A percentile compares a stretch with the other conserved stretches of the same genome.
Conservation (phyloP, 2,797 vertebrate genomes). For the Poliocrania exsul region DNA sequence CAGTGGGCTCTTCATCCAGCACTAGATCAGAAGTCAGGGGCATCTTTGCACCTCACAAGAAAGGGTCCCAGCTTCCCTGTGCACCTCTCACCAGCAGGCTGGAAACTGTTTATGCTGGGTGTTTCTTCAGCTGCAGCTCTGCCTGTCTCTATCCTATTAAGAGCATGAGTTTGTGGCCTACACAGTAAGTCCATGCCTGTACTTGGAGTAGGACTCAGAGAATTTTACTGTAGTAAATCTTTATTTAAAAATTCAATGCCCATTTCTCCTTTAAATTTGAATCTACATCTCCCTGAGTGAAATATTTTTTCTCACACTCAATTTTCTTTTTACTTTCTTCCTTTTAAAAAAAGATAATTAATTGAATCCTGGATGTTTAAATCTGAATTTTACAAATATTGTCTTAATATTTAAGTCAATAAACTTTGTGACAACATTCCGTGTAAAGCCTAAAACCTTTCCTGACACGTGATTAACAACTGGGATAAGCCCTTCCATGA, state of each 20-base stretch:
- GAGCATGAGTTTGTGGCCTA: background rate
- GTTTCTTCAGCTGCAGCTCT: background rate
- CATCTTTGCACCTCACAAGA: background rate
- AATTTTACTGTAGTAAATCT: background rate
- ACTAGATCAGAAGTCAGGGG: background rate
- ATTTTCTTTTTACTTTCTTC: background rate
- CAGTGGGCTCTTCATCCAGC: background rate
- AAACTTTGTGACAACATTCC: background rate
- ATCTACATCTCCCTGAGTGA: background rate
- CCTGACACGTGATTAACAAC: background rate
- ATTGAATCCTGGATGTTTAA: background rate
- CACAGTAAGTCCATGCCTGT: background rate
- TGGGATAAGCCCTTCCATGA: background rate
- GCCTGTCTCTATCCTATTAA: background rate
- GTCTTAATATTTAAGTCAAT: background rate
- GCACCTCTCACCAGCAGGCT: accelerated
- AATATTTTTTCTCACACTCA: background rate
- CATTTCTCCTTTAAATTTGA: background rate
- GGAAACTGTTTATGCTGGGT: accelerated
- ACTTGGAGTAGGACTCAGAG: background rate
- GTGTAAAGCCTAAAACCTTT: constrained; percentile 6
- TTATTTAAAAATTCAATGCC: background rate
- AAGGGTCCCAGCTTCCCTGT: background rate
- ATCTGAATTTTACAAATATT: background rate
- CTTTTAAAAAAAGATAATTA: background rate